Evolutionary conservation across 2,888 invertebrate genomes (phyloP), one percentile per base, ranked within the genome.

Genomic region (Lasioglossum marginatum): DNA sequence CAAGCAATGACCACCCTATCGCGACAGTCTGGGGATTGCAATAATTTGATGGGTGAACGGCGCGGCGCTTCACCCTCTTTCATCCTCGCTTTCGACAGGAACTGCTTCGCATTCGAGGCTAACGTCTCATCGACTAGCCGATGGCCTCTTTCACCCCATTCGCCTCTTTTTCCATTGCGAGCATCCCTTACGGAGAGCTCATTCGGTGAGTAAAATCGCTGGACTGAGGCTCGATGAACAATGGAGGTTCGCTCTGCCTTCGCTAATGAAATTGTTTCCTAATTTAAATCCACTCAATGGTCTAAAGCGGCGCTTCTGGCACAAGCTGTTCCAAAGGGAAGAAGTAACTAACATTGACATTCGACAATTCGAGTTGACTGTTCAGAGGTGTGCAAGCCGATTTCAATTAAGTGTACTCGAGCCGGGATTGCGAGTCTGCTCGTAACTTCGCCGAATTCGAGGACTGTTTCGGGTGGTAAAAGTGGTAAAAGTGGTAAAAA

Each of bases 181-280:
- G 68, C 81, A 78, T 68, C 81, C 79, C 79, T 68, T 75, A 71
- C 37, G 60, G 37, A 57, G 73, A 71, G 79, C 75, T 86, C 79
- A 45, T 73, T 79, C 74, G 80, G 43, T 60, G 87, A 88, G 87
- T 87, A 85, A 86, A 90, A 86, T 83, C 63, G 83, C 80, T 77
- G 66, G 45, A 70, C 81, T 72, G 66, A 63, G 68, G 83, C 27
- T 57, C 73, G 74, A 37, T 75, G 89, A 86, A 92, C 91, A 91
- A 87, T 87, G 79, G 75, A 3, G 70, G 40, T 68, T 37, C 27
- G 43, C 82, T 48, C 71, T 45, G 73, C 81, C 76, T 82, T 45
- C 81, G 83, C 88, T 90, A 92, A 92, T 89, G 91, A 91, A 92
- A 92, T 92, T 92, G 89, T 91, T 91, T 90, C 80, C 89, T 87